A percentile compares a stretch with the other conserved stretches of the same genome.
These are phyloP conservation scores for Caretta caretta DNA, from an alignment of 2,113 vertebrate species.

Conservation along the genomic window DNA sequence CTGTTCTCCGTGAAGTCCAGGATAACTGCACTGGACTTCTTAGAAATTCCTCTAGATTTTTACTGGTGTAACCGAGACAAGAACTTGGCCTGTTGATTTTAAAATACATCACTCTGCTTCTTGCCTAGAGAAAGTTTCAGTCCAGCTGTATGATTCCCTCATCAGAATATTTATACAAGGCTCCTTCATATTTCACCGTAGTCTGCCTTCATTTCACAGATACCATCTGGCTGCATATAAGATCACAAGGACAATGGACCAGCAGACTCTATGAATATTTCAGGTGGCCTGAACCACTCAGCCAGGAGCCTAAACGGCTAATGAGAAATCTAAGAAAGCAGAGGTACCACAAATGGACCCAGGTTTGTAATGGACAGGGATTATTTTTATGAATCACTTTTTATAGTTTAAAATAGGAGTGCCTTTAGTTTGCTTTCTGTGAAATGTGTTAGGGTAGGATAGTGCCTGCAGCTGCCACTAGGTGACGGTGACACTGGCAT, in stretches of 20 bases:
- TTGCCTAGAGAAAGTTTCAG: background rate
- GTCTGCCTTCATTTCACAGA: slow-evolving; percentile 69
- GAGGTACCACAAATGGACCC: background rate
- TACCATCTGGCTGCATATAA: slow-evolving; percentile 89
- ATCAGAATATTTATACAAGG: background rate
- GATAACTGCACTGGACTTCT: background rate
- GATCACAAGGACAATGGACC: slow-evolving; percentile 92
- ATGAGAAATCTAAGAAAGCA: slow-evolving; percentile 67
- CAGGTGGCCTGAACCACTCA: slow-evolving; percentile 45
- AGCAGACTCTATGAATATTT: slow-evolving; percentile 88
- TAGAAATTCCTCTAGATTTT: background rate
- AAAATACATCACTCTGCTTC: background rate
- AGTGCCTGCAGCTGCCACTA: background rate
- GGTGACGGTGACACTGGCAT: accelerated
- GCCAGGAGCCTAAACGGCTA: slow-evolving; percentile 25
- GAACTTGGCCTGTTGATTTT: background rate
- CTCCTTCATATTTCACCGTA: background rate
- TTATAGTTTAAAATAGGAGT: background rate
- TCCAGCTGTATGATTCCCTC: background rate
- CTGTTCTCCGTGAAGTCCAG: background rate
- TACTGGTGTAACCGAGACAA: background rate
- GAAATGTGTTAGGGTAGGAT: background rate
- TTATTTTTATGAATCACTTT: accelerated
- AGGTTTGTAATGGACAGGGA: slow-evolving; percentile 58
- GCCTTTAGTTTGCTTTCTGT: background rate